A percentile compares a stretch with the other conserved stretches of the same genome.
Conservation (phyloP, 2,888 invertebrate genomes). For the Drosophila borborema region DNA sequence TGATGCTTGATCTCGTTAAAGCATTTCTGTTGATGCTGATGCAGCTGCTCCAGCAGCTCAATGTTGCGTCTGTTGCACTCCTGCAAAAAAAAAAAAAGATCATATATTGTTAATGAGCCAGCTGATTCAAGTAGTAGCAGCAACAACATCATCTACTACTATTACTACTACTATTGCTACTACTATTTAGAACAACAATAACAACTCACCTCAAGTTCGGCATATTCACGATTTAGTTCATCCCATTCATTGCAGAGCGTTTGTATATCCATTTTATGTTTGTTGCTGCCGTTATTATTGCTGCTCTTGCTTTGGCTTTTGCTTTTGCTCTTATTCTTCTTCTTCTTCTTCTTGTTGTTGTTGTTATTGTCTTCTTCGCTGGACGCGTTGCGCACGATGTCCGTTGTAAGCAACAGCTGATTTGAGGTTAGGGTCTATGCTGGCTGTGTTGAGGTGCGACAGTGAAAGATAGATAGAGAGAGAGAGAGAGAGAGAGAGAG, state of each 20-base stretch:
- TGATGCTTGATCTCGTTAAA: conserved; percentile 95
- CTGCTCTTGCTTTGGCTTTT: too few species aligned
- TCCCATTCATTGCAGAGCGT: conserved; percentile 90
- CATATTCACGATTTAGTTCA: conserved; percentile 91
- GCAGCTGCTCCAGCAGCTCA: conserved; percentile 93
- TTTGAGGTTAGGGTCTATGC: conserved; percentile 55
- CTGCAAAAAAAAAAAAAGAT: conserved; percentile 34
- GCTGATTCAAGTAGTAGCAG: background rate
- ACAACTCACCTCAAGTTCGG: conserved; percentile 90
- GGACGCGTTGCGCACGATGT: conserved; percentile 41
- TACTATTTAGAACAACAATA: background rate
- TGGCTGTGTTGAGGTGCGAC: conserved; percentile 3
- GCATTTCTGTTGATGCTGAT: conserved; percentile 93
- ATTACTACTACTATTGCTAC: background rate
- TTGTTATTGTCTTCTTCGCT: conserved; percentile 20
- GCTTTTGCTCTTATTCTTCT: background rate
- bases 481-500: too few species aligned
- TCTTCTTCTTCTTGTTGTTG: conserved; percentile 14
- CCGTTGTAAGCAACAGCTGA: conserved; percentile 70
- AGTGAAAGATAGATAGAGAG: background rate
- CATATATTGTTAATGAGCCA: background rate
- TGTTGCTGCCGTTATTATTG: background rate
- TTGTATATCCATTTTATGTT: conserved; percentile 86
- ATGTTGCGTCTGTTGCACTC: conserved; percentile 92
- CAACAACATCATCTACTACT: too few species aligned